phyloP scores from a whole-genome alignment of 2,113 vertebrate species.

The Chrysochloris asiatica region DNA sequence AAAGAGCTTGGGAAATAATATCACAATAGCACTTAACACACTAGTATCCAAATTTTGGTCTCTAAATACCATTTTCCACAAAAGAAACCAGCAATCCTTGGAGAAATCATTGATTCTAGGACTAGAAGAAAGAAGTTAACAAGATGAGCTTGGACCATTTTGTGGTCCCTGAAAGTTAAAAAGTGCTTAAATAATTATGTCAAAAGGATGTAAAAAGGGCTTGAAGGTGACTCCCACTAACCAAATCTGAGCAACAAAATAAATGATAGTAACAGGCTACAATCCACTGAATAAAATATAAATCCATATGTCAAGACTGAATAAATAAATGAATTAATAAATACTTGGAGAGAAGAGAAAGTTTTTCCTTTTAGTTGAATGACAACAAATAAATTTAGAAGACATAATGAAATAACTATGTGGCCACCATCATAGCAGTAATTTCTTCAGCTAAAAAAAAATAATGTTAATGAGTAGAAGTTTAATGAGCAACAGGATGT shows the following conservation, averaged over 20 bases:
- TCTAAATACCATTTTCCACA: slow-evolving; percentile 15
- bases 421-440: too few relatives aligned
- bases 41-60: neutral
- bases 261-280: too few relatives aligned
- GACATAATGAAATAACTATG: too few relatives aligned
- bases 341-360: too few relatives aligned
- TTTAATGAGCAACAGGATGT: too few relatives aligned
- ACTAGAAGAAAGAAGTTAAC: neutral
- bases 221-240: neutral
- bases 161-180: neutral
- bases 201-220: neutral
- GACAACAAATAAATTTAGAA: too few relatives aligned
- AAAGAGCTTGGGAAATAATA: neutral
- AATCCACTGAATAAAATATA: too few relatives aligned
- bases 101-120: slow-evolving; percentile 5
- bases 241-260: neutral
- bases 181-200: neutral
- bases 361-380: too few relatives aligned
- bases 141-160: neutral
- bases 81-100: neutral
- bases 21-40: neutral
- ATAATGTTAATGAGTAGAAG: too few relatives aligned
- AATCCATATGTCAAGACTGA: too few relatives aligned
- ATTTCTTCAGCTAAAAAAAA: too few relatives aligned
- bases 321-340: too few relatives aligned